phyloP scores from a whole-genome alignment of 1,140 invertebrate species.

The Drosophila simulans region DNA sequence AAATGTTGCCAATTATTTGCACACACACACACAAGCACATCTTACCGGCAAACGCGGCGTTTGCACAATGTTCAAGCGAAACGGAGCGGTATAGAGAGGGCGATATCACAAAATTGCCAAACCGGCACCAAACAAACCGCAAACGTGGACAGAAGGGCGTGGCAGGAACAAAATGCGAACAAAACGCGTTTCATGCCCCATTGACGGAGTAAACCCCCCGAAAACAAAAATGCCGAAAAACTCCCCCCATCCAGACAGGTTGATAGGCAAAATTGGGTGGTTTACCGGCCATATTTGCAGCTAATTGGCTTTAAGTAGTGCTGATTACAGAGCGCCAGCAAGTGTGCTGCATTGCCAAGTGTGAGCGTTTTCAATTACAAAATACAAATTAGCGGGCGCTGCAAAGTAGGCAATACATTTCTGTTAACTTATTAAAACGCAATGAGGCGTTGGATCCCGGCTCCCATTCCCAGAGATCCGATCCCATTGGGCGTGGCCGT shows the following conservation, averaged over 20 bases:
- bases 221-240: not conserved
- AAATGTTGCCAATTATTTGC: constrained; percentile 77
- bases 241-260: not conserved
- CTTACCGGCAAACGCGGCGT: constrained; percentile 32
- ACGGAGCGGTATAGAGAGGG: constrained; percentile 9
- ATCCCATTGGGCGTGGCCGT: constrained; percentile 40
- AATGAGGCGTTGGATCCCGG: constrained; percentile 24
- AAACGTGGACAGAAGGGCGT: constrained; percentile 67
- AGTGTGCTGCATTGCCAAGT: constrained; percentile 12
- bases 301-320: constrained; percentile 81
- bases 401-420: constrained; percentile 71
- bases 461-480: not conserved
- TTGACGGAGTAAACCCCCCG: constrained; percentile 38
- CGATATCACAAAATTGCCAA: constrained; percentile 62
- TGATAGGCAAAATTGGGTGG: constrained; percentile 14
- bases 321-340: constrained; percentile 66
- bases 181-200: constrained; percentile 76
- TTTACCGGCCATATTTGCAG: constrained; percentile 81
- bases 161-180: constrained; percentile 65
- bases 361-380: constrained; percentile 75
- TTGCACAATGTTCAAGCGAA: constrained; percentile 49
- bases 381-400: constrained; percentile 73
- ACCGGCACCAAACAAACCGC: constrained; percentile 52
- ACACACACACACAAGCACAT: constrained; percentile 36
- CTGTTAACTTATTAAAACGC: constrained; percentile 75